These are phyloP conservation scores for Ctenopoma kingsleyae DNA, from an alignment of 2,797 vertebrate genomes.

Conservation along the genomic window DNA sequence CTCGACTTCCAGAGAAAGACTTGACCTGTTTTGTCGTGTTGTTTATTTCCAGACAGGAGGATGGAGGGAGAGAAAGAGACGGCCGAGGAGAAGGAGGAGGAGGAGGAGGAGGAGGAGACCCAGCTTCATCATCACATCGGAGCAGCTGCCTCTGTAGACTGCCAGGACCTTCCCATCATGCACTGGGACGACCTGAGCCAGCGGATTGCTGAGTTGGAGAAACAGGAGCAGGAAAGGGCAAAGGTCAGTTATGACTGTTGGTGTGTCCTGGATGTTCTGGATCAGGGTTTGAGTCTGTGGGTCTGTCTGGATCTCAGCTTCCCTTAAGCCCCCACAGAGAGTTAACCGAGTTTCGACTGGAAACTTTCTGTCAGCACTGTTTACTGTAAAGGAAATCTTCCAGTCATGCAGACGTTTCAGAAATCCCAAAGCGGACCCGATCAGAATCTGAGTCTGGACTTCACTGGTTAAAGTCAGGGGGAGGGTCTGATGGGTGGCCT, in stretches of 20 bases:
- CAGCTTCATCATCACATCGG: slow-evolving; percentile 31
- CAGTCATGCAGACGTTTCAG: no score
- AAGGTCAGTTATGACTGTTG: slow-evolving; percentile 61
- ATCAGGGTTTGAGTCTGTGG: background rate
- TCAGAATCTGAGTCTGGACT: no score
- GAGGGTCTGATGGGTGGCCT: no score
- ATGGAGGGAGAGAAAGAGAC: slow-evolving; percentile 73
- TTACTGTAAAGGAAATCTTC: no score
- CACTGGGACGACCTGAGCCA: slow-evolving; percentile 84
- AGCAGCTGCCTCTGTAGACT: slow-evolving; percentile 21
- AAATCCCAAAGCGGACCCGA: no score
- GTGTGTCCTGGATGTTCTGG: background rate
- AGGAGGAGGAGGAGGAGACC: slow-evolving; percentile 26
- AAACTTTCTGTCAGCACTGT: no score
- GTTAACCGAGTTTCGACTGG: no score
- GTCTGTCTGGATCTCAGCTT: background rate
- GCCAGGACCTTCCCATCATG: slow-evolving; percentile 80
- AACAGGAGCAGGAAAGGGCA: slow-evolving; percentile 79
- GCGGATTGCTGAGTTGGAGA: slow-evolving; percentile 82
- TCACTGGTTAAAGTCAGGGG: no score
- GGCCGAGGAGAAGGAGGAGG: slow-evolving; percentile 56
- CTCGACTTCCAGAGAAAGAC: no score
- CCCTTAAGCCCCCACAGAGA: no score
- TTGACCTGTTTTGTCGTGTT: no score
- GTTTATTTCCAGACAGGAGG: slow-evolving; percentile 22